Evolutionary conservation across 2,888 invertebrate species (phyloP).

Genomic region (Drosophila ustulata): DNA sequence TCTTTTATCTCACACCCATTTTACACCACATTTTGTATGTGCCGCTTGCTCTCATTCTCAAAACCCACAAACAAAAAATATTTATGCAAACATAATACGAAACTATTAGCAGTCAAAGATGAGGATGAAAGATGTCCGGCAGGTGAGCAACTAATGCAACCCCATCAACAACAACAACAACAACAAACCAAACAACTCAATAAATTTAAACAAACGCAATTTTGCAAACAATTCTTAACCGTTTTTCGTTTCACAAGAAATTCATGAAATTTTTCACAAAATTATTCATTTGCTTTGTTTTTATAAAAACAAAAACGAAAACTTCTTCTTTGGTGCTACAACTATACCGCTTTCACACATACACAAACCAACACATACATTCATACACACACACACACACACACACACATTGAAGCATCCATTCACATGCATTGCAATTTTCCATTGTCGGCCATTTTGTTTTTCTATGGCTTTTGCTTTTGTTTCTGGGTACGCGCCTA

Average conservation of each 20-base stretch:
- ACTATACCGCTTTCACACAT: slow-evolving; percentile 29
- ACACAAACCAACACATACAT: slow-evolving; percentile 14
- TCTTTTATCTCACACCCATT: slow-evolving; percentile 50
- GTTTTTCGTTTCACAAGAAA: slow-evolving; percentile 43
- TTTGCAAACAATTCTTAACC: slow-evolving; percentile 34
- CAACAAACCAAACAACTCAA: slow-evolving; percentile 16
- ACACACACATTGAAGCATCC: slow-evolving; percentile 28
- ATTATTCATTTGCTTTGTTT: slow-evolving; percentile 29
- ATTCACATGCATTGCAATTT: slow-evolving; percentile 36
- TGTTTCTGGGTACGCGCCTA: slow-evolving; percentile 58
- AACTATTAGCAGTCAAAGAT: slow-evolving; percentile 87
- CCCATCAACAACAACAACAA: slow-evolving; percentile 51
- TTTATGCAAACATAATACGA: slow-evolving; percentile 20
- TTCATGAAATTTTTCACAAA: slow-evolving; percentile 23
- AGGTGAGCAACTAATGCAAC: slow-evolving; percentile 86
- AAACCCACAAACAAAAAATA: slow-evolving; percentile 29
- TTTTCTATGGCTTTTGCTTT: slow-evolving; percentile 51
- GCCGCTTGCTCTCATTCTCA: slow-evolving; percentile 61
- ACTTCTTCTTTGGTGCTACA: slow-evolving; percentile 60
- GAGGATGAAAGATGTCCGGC: slow-evolving; percentile 89
- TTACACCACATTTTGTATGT: slow-evolving; percentile 56
- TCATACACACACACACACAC: slow-evolving; percentile 17
- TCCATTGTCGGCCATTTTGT: slow-evolving; percentile 63
- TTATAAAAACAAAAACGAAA: slow-evolving; percentile 30
- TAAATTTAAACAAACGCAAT: slow-evolving; percentile 30